Conservation (phyloP, 2,797 vertebrate species). For the Peromyscus melanophrys region DNA sequence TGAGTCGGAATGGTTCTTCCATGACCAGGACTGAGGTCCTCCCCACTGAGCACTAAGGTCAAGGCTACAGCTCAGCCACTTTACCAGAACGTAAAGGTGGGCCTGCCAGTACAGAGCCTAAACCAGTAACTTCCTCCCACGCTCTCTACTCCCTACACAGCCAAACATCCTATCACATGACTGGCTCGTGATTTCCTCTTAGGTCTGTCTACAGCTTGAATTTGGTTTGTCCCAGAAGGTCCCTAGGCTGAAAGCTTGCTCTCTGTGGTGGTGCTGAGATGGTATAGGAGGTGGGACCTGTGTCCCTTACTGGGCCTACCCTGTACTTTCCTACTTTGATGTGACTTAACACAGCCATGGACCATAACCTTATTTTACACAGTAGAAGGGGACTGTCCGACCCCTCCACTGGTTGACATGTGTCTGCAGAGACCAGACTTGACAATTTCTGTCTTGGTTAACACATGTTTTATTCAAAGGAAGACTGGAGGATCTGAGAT, state of each 20-base stretch:
- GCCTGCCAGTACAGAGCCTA: neutral
- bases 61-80: neutral
- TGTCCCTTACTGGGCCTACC: neutral
- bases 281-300: neutral
- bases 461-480: slow-evolving; percentile 53
- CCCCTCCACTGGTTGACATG: neutral
- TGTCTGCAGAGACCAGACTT: neutral
- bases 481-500: slow-evolving; percentile 23
- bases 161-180: neutral
- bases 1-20: neutral
- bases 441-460: neutral
- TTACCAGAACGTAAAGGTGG: neutral
- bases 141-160: neutral
- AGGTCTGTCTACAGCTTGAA: neutral
- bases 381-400: neutral
- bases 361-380: neutral
- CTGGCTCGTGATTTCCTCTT: neutral
- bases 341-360: neutral
- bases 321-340: neutral
- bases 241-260: neutral
- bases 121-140: neutral
- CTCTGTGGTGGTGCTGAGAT: neutral
- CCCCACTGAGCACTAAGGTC: neutral
- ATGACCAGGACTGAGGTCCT: neutral
- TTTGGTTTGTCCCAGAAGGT: neutral